Percentiles rank a stretch among this genome's conserved stretches.
phyloP scores from a whole-genome alignment of 2,113 vertebrate species.

The Galemys pyrenaicus region DNA sequence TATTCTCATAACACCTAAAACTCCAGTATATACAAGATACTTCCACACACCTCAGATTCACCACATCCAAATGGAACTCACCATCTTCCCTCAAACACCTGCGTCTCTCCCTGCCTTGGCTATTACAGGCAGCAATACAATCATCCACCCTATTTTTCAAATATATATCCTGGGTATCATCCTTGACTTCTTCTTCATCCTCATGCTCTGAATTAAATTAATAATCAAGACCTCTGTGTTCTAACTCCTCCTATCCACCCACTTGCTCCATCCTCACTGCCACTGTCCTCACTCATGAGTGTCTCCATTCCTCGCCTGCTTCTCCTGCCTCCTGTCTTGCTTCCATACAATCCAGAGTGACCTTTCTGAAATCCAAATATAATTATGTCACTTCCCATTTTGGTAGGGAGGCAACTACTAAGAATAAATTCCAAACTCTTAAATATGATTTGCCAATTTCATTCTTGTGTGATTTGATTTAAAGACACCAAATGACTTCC shows the following conservation, averaged over 20 bases:
- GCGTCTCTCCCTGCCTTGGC: neutral
- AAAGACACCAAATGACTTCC: conserved; percentile 5
- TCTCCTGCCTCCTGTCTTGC: neutral
- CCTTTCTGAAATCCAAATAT: conserved; percentile 54
- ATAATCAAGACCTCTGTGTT: neutral
- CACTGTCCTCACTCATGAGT: neutral
- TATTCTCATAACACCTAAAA: neutral
- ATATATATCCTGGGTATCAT: neutral
- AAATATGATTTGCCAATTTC: conserved; percentile 29
- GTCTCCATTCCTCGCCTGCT: neutral
- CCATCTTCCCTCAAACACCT: neutral
- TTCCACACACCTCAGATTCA: neutral
- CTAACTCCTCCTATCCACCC: neutral
- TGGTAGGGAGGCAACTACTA: neutral
- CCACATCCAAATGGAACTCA: neutral
- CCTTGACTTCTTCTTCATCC: neutral
- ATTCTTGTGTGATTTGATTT: conserved; percentile 57
- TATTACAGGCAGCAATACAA: neutral
- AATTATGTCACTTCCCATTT: conserved; percentile 49
- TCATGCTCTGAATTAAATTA: neutral
- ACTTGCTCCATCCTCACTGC: neutral
- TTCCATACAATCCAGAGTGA: neutral
- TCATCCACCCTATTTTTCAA: neutral
- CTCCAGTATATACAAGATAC: neutral
- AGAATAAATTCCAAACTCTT: conserved; percentile 52